phyloP scores from a whole-genome alignment of 2,797 vertebrate genomes.

The Melanotaenia pygmaea region DNA sequence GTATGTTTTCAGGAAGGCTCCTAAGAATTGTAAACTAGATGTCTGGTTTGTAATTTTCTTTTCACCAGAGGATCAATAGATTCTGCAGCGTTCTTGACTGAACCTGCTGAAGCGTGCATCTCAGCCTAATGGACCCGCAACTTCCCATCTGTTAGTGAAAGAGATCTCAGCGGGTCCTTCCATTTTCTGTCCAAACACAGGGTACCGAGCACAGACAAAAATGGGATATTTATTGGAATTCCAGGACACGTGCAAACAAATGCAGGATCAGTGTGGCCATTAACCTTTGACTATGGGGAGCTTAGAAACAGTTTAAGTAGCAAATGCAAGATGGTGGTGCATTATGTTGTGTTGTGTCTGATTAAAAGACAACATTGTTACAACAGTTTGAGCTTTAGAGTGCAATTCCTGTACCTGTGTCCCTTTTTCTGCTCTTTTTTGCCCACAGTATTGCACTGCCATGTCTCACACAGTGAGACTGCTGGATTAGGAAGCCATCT shows the following conservation, averaged over 20 bases:
- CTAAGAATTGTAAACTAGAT: conserved; percentile 75
- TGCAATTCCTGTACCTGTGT: neutral
- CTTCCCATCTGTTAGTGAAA: conserved; percentile 81
- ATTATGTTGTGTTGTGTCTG: conserved; percentile 6
- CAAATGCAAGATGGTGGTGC: conserved; percentile 10
- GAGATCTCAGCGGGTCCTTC: conserved; percentile 69
- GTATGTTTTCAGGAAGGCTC: conserved; percentile 43
- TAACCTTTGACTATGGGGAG: conserved; percentile 42
- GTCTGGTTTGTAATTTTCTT: conserved; percentile 78
- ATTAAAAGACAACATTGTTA: conserved; percentile 16
- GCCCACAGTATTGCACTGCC: neutral
- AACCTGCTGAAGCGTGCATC: conserved; percentile 70
- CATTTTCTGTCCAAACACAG: conserved; percentile 53
- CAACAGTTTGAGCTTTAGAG: neutral
- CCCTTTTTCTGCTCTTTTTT: neutral
- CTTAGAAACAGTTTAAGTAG: conserved; percentile 48
- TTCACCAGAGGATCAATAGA: conserved; percentile 76
- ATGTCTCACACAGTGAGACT: neutral
- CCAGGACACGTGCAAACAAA: conserved; percentile 67
- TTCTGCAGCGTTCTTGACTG: conserved; percentile 75
- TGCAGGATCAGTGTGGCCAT: conserved; percentile 35
- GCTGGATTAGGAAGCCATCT: neutral
- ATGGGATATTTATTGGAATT: conserved; percentile 71
- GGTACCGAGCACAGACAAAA: conserved; percentile 57
- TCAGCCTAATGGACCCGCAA: conserved; percentile 80